Evolutionary conservation across 2,113 vertebrate genomes (phyloP).

Genomic region (Mesitornis unicolor): DNA sequence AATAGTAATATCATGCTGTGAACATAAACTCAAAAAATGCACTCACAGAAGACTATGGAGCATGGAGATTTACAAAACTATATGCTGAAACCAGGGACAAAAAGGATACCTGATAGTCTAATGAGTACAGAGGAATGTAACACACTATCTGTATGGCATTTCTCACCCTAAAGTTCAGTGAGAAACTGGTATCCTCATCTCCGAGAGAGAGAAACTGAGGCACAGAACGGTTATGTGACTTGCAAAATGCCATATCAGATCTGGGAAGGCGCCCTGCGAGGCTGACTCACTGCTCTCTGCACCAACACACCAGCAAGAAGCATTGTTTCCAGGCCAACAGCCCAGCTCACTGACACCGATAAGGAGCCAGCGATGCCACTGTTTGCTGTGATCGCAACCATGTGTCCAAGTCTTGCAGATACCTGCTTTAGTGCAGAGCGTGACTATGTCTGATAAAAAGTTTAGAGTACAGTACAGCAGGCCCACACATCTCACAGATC

Average conservation of each 20-base stretch:
- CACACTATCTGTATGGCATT: neutral
- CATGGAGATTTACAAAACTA: neutral
- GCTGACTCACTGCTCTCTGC: neutral
- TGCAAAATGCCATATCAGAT: neutral
- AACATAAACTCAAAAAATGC: neutral
- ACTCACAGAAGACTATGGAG: neutral
- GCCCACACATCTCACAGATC: slow-evolving; percentile 17
- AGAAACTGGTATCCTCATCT: neutral
- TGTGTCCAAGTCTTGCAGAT: neutral
- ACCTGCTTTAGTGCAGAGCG: neutral
- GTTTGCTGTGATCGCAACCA: neutral
- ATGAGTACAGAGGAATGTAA: neutral
- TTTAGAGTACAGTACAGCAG: neutral
- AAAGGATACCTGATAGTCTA: neutral
- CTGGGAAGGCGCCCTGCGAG: fast-evolving
- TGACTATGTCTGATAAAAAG: neutral
- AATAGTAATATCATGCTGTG: neutral
- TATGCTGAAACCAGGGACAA: neutral
- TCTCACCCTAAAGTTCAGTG: neutral
- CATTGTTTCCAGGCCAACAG: neutral
- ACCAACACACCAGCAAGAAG: neutral
- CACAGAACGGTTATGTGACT: neutral
- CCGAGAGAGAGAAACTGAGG: neutral
- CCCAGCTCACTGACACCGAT: neutral
- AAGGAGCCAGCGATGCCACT: neutral